A percentile compares a stretch with the other conserved stretches of the same genome.
Conservation (phyloP, 2,113 vertebrate genomes). For the Varanus salvator region DNA sequence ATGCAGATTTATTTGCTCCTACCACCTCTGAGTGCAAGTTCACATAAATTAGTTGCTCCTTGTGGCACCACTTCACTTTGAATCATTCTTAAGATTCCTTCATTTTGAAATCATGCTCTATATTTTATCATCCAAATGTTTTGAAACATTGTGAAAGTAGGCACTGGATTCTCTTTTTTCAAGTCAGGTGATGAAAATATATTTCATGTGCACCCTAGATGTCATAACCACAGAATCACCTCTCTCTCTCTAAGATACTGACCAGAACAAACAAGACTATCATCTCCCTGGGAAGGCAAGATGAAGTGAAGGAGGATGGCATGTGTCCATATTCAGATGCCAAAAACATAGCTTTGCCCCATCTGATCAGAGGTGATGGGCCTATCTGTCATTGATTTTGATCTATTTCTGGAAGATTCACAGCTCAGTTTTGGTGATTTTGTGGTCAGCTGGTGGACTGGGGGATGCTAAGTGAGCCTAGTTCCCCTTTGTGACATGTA, state of each 20-base stretch:
- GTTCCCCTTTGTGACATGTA: too few relatives aligned
- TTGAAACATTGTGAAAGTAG: neutral
- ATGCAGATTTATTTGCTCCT: slow-evolving; percentile 10
- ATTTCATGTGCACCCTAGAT: neutral
- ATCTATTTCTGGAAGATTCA: neutral
- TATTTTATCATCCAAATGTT: slow-evolving; percentile 4
- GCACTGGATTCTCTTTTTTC: neutral
- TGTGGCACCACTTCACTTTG: slow-evolving; percentile 13
- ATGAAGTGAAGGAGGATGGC: neutral
- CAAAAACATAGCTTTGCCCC: neutral
- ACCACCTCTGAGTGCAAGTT: slow-evolving; percentile 7
- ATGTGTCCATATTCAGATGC: neutral
- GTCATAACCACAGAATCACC: neutral
- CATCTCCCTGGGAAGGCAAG: neutral
- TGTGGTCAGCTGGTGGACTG: neutral
- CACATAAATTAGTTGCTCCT: slow-evolving; percentile 1
- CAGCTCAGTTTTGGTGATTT: neutral
- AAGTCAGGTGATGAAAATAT: neutral
- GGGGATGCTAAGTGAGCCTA: neutral
- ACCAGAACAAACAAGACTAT: neutral
- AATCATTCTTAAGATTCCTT: slow-evolving; percentile 26
- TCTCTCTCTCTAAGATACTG: neutral
- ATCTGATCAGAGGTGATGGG: neutral
- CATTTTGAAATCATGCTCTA: neutral
- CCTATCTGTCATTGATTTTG: neutral